Evolutionary conservation across 2,113 vertebrate genomes (phyloP), one percentile per base, ranked within the genome.

Genomic region (Stigmatopora nigra): DNA sequence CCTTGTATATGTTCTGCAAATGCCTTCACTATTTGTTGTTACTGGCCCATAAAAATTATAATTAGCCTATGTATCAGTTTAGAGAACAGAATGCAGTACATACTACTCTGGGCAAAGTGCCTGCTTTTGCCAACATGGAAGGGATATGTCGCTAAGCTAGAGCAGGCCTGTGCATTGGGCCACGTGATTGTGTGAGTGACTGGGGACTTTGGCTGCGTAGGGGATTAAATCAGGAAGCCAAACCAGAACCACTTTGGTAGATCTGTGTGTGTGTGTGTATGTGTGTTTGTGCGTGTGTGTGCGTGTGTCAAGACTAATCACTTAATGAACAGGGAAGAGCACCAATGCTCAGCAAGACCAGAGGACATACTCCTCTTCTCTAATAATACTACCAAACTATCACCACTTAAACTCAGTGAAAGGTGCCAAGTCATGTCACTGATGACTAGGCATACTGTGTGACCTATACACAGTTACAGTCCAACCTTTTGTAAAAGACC

Each of bases 291-390:
- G 51, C 57, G 72, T 78, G 77, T 68, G 64, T 68, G 64, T 79
- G 73, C 57, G 44, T 65, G 75, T 70, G 75, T 72, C 71, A 53
- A 56, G 71, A 72, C 85, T 91, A 91, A 92, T 90, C 89, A 87
- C 89, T 89, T 91, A 89, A 91, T 89, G 89, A 88, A 86, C 79
- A 80, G 9, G 51, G 51, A 87, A 73, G 78, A 82, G 81, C 72
- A 76, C 73, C 71, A 68, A 66, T 76, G 74, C 79, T 70, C 84
- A 83, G 88, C 85, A 87, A 83, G 84, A 82, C 73, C 77, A 61
- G 49, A 72, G 72, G 73, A 64, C 84, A 83, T 85, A 74, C 67
- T 57, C 81, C 76, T 66, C 69, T 68, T 35, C 49, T 80, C 86
- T 87, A 87, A 78, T 84, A 89, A 91, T 86, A 88, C 64, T 73